Evolutionary conservation across 2,888 invertebrate genomes (phyloP).

Genomic region (Drosophila rellima): DNA sequence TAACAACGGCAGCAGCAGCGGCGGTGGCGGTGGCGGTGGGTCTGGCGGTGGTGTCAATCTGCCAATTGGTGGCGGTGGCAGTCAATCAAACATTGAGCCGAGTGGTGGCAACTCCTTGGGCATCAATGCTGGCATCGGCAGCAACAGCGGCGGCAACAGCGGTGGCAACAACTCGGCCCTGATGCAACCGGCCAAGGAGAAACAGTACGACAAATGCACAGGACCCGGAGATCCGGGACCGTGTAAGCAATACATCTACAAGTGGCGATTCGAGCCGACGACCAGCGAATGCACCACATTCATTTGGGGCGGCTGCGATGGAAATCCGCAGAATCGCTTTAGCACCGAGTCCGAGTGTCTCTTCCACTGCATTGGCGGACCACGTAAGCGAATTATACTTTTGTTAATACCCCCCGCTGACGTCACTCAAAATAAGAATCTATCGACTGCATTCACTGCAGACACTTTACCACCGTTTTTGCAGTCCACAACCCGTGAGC

Average conservation of each 20-base stretch:
- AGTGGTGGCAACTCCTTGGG: conserved; percentile 32
- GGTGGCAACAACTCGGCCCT: conserved; percentile 68
- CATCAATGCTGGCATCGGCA: conserved; percentile 19
- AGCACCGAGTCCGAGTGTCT: conserved; percentile 89
- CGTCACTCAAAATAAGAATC: conserved; percentile 10
- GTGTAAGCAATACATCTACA: conserved; percentile 89
- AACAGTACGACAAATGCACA: conserved; percentile 84
- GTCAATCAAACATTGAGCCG: conserved; percentile 39
- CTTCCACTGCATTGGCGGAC: conserved; percentile 88
- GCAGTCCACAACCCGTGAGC: conserved; percentile 86
- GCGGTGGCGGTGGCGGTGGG: conserved; percentile 33
- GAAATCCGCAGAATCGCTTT: conserved; percentile 89
- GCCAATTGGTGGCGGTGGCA: conserved; percentile 36
- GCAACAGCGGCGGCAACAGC: conserved; percentile 24
- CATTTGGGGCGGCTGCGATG: conserved; percentile 90
- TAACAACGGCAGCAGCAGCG: conserved; percentile 41
- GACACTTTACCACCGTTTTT: conserved; percentile 87
- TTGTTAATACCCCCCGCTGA: neutral
- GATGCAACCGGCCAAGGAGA: conserved; percentile 80
- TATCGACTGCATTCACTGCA: conserved; percentile 56
- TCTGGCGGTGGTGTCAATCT: conserved; percentile 35
- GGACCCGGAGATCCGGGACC: conserved; percentile 87
- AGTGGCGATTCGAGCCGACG: conserved; percentile 89
- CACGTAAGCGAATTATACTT: conserved; percentile 85
- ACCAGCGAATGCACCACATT: conserved; percentile 88